A percentile compares a stretch with the other conserved stretches of the same genome.
Evolutionary conservation across 1,140 invertebrate species (phyloP).

Genomic region (Philopotamus ludificatus): DNA sequence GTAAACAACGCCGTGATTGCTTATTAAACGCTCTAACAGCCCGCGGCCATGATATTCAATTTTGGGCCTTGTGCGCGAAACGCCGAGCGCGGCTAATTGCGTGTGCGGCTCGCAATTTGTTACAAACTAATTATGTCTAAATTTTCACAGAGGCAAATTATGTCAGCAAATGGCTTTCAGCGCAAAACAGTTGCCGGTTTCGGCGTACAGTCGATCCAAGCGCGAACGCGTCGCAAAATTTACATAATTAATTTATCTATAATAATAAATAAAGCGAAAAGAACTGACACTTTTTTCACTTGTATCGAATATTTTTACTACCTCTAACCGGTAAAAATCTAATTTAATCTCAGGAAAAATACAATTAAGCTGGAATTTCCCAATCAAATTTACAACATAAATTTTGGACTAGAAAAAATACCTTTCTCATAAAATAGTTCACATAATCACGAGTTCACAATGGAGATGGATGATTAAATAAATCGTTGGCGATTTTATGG

Average conservation of each 20-base stretch:
- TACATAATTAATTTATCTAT: background rate
- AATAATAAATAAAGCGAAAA: background rate
- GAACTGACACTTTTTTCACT: background rate
- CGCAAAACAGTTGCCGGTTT: constrained; percentile 29
- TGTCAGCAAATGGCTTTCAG: constrained; percentile 34
- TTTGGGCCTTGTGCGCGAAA: constrained; percentile 20
- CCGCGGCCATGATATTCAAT: constrained; percentile 27
- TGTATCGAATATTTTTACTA: no score
- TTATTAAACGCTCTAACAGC: constrained; percentile 33
- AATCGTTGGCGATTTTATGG: no score
- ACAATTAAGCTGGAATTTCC: no score
- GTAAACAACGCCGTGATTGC: constrained; percentile 25
- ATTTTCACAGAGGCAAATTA: constrained; percentile 39
- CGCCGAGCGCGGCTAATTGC: constrained; percentile 23
- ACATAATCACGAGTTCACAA: background rate
- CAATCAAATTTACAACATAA: no score
- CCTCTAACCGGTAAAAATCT: no score
- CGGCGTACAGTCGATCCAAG: constrained; percentile 18
- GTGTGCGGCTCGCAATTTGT: constrained; percentile 25
- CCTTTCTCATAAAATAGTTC: background rate
- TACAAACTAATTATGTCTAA: constrained; percentile 39
- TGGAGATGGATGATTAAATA: no score
- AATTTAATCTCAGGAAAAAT: no score
- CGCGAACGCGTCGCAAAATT: background rate
- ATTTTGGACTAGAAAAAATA: no score